phyloP scores from a whole-genome alignment of 2,113 vertebrate species.

The Xenotilapia caudafasciata region DNA sequence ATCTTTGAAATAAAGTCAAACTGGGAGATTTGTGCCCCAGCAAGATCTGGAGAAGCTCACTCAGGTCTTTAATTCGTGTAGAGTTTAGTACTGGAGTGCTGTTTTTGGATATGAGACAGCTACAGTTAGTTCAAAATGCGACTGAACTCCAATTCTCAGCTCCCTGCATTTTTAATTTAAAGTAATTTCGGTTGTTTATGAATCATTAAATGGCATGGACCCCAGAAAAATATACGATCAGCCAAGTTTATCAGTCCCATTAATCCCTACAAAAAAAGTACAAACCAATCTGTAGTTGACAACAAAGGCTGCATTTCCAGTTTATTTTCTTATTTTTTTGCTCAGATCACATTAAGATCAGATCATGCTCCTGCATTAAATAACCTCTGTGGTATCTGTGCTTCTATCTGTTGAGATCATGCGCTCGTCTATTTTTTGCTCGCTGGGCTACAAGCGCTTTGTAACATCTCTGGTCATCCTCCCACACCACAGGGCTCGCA shows the following conservation, averaged over 20 bases:
- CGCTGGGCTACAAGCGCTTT: conserved; percentile 21
- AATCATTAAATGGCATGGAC: background rate
- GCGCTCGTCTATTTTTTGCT: background rate
- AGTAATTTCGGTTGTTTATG: background rate
- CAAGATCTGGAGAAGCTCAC: background rate
- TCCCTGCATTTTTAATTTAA: background rate
- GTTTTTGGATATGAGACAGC: background rate
- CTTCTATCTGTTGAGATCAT: background rate
- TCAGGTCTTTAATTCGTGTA: background rate
- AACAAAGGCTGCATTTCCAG: background rate
- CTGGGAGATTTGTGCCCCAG: background rate
- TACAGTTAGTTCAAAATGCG: background rate
- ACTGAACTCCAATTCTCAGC: background rate
- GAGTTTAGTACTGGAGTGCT: background rate
- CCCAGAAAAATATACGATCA: background rate
- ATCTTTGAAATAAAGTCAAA: background rate
- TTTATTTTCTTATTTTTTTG: background rate
- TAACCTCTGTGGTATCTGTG: background rate
- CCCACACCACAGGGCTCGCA: conserved; percentile 70
- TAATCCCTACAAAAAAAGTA: background rate
- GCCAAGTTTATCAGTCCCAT: background rate
- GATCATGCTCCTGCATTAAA: background rate
- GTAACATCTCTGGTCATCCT: background rate
- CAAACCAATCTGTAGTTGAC: background rate
- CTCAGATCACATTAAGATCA: background rate